Evolutionary conservation across 2,888 invertebrate genomes (phyloP), one percentile per base, ranked within the genome.

Genomic region (Dorcus parallelipipedus): DNA sequence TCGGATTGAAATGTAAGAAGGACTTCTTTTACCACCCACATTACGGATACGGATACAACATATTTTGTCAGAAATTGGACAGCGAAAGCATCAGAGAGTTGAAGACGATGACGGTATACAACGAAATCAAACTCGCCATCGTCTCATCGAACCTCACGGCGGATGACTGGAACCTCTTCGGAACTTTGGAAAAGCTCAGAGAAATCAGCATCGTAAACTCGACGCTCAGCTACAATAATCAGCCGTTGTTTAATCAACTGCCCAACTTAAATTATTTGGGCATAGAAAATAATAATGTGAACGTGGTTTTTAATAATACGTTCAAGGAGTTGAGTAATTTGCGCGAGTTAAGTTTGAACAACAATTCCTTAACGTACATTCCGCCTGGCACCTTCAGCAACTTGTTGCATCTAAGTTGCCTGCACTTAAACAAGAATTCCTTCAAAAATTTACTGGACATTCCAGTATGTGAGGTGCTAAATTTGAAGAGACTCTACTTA

Each of bases 41-140:
- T 33, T 75, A 72, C 59, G 72, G 72, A 9, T 73, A 73, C 58
- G 76, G 76, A 9, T 74, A 73, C 64, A 71, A 75, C 56, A 72
- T 77, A 38, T 68, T 58, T 49, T 78, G 78, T 64, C 69, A 68
- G 26, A 61, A 66, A 38, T 52, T 70, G 10, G 56, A 57, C 4
- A 43, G 58, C 41, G 47, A 54, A 9, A 68, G 70, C 60, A 60
- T 67, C 8, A 52, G 64, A 9, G 67, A 76, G 26, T 64, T 78
- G 4, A 61, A 67, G 49, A 64, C 71, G 45, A 71, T 75, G 39
- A 65, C 68, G 50, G 72, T 74, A 10, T 70, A 66, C 60, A 76
- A 76, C 49, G 76, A 75, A 64, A 68, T 77, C 20, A 69, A 64
- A 3, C 59, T 77, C 17, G 69, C 65, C 0, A 69, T 78, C 26